Base-by-base conservation (phyloP, 2,113 vertebrate species). In the Notiomystis cincta region DNA sequence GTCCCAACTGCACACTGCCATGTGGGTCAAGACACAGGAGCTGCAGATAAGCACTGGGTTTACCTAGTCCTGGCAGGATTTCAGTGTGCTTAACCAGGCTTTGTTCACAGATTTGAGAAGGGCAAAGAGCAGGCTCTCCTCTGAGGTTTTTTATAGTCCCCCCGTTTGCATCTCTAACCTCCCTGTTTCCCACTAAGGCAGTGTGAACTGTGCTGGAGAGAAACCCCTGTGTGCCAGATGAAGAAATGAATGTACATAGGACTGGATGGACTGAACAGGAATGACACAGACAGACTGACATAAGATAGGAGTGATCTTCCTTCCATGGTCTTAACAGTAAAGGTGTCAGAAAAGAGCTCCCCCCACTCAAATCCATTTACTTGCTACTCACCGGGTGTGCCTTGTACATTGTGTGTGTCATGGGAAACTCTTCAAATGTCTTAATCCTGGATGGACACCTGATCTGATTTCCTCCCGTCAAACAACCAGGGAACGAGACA, bases 401-500 rank as follows among this genome's bases (percentile, higher is more conserved):
- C 97, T 99, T 99, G 89, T 98, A 98, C 66, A 97, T 97, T 16
- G 98, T 98, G 47, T 98, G 98, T 97, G 98, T 99, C 97, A 99
- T 98, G 71, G 99, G 98, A 82, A 99, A 98, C 96, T 99, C 99
- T 70, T 99, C 99, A 94, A 99, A 99, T 0, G 99, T 99, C 98
- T 99, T 99, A 97, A 99, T 98, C 92, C 98, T 96, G 97, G 98
- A 97, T 96, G 99, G 91, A 84, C 98, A 98, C 15, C 96, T 96
- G 86, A 98, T 98, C 53, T 98, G 98, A 38, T 98, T 97, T 70
- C 98, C 98, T 83, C 98, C 97, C 76, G 98, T 98, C 95, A 99
- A 97, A 79, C 98, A 99, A 40, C 99, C 99, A 19, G 98, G 97
- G 96, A 99, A 99, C 0, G 99, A 99, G 92, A 99, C 98, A 20